phyloP scores from a whole-genome alignment of 2,797 vertebrate species.

The Gorsachius magnificus region DNA sequence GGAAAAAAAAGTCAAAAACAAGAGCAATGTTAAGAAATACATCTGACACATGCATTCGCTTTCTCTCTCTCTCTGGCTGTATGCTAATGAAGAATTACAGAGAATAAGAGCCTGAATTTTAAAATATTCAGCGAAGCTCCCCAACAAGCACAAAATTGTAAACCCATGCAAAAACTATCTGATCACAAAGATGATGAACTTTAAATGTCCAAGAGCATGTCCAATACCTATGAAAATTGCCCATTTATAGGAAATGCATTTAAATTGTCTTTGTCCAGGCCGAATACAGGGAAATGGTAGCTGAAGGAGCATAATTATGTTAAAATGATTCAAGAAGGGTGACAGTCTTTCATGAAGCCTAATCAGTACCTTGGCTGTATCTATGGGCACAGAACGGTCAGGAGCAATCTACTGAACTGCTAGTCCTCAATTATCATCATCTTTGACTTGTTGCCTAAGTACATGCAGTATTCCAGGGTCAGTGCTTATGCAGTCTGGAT shows the following conservation, averaged over 20 bases:
- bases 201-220: conserved; percentile 62
- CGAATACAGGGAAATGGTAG: conserved; percentile 68
- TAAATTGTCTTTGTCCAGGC: conserved; percentile 71
- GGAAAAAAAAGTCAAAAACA: not conserved
- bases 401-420: conserved; percentile 56
- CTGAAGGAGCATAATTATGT: conserved; percentile 74
- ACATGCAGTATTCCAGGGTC: conserved; percentile 17
- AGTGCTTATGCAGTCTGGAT: conserved; percentile 26
- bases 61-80: not conserved
- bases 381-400: conserved; percentile 59
- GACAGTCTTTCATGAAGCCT: conserved; percentile 62
- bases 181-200: conserved; percentile 69
- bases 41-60: not conserved
- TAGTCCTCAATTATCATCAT: conserved; percentile 75
- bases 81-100: not conserved
- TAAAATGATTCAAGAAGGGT: conserved; percentile 63
- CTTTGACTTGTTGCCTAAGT: conserved; percentile 64
- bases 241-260: conserved; percentile 74
- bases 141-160: conserved; percentile 42
- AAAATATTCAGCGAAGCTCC: conserved; percentile 12
- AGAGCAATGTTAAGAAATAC: not conserved
- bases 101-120: conserved; percentile 12
- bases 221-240: conserved; percentile 73
- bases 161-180: conserved; percentile 54
- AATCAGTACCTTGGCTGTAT: conserved; percentile 71